Percentiles rank a stretch among this genome's conserved stretches.
These are phyloP conservation scores for Antennarius maculatus DNA, from an alignment of 2,797 vertebrate genomes.

Conservation along the genomic window DNA sequence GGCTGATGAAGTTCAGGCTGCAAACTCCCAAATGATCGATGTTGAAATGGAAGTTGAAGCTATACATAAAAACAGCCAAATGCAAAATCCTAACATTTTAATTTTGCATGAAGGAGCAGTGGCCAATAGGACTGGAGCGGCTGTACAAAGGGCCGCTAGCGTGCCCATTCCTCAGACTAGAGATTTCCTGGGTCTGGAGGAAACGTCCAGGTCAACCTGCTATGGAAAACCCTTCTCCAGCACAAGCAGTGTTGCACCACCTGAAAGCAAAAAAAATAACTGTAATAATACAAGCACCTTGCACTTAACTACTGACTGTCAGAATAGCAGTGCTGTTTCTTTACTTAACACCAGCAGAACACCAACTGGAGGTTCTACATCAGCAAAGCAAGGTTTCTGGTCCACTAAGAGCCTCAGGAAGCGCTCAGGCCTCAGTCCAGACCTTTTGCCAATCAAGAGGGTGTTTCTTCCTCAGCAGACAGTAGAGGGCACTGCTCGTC, in stretches of 20 bases:
- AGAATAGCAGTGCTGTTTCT: conserved; percentile 80
- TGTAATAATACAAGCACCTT: conserved; percentile 75
- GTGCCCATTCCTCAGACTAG: conserved; percentile 84
- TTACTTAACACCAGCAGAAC: conserved; percentile 80
- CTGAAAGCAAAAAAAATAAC: conserved; percentile 77
- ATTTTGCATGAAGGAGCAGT: conserved; percentile 66
- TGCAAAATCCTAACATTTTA: conserved; percentile 76
- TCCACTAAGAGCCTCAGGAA: conserved; percentile 90
- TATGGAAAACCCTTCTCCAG: conserved; percentile 70
- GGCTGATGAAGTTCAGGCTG: conserved; percentile 77
- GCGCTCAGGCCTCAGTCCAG: conserved; percentile 85
- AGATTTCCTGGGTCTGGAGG: conserved; percentile 78
- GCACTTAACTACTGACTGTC: conserved; percentile 76
- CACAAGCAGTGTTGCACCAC: conserved; percentile 70
- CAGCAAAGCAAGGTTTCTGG: conserved; percentile 81
- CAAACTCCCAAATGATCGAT: conserved; percentile 77
- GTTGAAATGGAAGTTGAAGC: conserved; percentile 90
- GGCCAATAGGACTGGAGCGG: conserved; percentile 67
- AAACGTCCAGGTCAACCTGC: conserved; percentile 78
- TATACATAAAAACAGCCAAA: conserved; percentile 82
- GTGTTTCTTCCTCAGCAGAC: conserved; percentile 85
- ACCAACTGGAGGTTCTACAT: conserved; percentile 65
- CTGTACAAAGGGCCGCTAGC: conserved; percentile 82
- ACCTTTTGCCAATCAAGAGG: conserved; percentile 90
- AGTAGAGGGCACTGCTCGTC: conserved; percentile 64